Percentiles rank a stretch among this genome's conserved stretches.
phyloP scores from a whole-genome alignment of 2,113 vertebrate genomes.

The Paraplagusia blochii region DNA sequence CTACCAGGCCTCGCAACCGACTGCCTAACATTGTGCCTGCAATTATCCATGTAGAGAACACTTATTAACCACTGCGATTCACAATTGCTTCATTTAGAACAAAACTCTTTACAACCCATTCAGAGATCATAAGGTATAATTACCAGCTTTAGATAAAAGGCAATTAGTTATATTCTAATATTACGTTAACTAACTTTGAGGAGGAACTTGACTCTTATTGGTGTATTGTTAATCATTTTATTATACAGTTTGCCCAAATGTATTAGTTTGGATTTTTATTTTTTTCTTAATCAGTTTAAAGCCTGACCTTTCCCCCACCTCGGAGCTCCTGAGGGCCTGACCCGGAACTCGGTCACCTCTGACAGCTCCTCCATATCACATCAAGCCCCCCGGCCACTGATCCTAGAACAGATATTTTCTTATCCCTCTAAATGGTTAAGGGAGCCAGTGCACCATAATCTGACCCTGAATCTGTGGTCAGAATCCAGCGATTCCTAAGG shows the following conservation, averaged over 20 bases:
- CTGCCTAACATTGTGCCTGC: slow-evolving; percentile 51
- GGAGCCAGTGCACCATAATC: slow-evolving; percentile 67
- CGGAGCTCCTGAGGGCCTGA: slow-evolving; percentile 65
- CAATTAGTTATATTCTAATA: slow-evolving; percentile 40
- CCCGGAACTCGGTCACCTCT: slow-evolving; percentile 80
- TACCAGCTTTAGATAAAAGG: slow-evolving; percentile 24
- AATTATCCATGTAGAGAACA: slow-evolving; percentile 55
- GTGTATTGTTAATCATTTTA: slow-evolving; percentile 2
- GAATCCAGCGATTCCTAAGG: slow-evolving; percentile 68
- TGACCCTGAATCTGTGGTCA: slow-evolving; percentile 72
- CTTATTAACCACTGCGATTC: slow-evolving; percentile 34
- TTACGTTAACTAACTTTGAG: slow-evolving; percentile 17
- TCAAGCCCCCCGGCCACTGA: slow-evolving; percentile 64
- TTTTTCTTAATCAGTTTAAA: slow-evolving; percentile 4
- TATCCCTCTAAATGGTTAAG: slow-evolving; percentile 71
- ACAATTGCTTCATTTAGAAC: slow-evolving; percentile 36
- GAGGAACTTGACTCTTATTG: slow-evolving; percentile 4
- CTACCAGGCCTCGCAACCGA: slow-evolving; percentile 43
- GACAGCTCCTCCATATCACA: slow-evolving; percentile 87
- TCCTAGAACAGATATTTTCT: slow-evolving; percentile 73
- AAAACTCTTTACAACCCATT: slow-evolving; percentile 36
- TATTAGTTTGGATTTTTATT: background rate
- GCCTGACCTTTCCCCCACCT: slow-evolving; percentile 70
- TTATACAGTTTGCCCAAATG: slow-evolving; percentile 6
- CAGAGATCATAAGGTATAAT: slow-evolving; percentile 36